phyloP scores from a whole-genome alignment of 2,888 invertebrate species.

The Lordiphosa fenestrarum region DNA sequence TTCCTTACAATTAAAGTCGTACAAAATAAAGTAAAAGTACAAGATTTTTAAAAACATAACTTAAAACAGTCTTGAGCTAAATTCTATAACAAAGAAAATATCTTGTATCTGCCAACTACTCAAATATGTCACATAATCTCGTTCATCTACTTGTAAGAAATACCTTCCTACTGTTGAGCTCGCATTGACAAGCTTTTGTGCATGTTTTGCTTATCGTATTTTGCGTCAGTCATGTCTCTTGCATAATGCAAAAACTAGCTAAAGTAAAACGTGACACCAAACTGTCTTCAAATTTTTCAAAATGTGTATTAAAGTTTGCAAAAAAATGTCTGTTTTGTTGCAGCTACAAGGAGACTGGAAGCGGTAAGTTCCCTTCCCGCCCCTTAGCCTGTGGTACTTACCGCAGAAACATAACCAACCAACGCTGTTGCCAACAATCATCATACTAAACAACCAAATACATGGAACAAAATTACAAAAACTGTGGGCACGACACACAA shows the following conservation, averaged over 20 bases:
- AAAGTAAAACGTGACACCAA: not conserved
- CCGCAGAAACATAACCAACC: conserved; percentile 52
- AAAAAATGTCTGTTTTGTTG: not conserved
- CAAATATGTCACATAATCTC: not conserved
- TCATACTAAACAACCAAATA: conserved; percentile 41
- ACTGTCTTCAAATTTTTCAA: no score
- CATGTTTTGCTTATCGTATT: conserved; percentile 7
- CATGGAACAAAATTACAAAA: conserved; percentile 65
- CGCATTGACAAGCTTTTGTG: conserved; percentile 1
- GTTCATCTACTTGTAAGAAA: conserved; percentile 8
- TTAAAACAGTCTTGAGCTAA: not conserved
- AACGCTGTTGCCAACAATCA: conserved; percentile 36
- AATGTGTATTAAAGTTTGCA: no score
- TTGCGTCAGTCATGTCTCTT: conserved; percentile 1
- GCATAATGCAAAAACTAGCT: not conserved
- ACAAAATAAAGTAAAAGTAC: no score
- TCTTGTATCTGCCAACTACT: not conserved
- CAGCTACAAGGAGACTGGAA: not conserved
- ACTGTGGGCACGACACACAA: conserved; percentile 70
- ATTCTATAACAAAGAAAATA: not conserved
- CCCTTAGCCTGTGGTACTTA: conserved; percentile 42
- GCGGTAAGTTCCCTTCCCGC: not conserved
- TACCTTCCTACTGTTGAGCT: conserved; percentile 1
- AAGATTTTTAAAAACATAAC: not conserved
- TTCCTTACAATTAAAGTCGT: no score